These are phyloP conservation scores for Sebastes steindachneri DNA, from an alignment of 2,797 vertebrate genomes.

Conservation along the genomic window DNA sequence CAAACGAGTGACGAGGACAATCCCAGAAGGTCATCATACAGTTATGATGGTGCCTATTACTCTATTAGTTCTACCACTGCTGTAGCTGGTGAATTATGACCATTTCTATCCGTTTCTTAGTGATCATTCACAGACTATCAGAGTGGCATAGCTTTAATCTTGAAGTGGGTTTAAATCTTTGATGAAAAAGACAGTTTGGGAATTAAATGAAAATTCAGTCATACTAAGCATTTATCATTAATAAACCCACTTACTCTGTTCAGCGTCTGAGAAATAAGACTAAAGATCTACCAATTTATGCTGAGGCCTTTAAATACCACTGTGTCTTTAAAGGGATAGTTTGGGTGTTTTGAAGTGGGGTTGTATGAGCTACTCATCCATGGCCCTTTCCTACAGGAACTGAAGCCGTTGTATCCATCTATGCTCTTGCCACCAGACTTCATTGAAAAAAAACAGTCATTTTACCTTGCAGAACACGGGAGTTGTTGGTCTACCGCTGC, in stretches of 20 bases:
- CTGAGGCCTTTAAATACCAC: not conserved
- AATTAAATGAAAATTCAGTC: not conserved
- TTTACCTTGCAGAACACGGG: not conserved
- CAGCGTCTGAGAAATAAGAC: not conserved
- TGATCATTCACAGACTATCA: not conserved
- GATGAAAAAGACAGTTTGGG: not conserved
- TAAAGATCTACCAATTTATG: not conserved
- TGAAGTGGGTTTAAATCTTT: not conserved
- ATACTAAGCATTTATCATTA: not conserved
- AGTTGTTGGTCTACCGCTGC: not conserved
- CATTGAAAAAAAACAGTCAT: not conserved
- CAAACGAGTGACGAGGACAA: slow-evolving; percentile 11
- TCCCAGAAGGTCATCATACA: slow-evolving; percentile 19
- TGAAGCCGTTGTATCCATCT: not conserved
- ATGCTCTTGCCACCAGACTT: not conserved
- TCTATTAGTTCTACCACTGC: not conserved
- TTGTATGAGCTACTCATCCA: too few relatives aligned
- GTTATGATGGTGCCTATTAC: not conserved
- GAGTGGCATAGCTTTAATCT: not conserved
- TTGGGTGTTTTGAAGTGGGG: not conserved
- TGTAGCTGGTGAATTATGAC: not conserved
- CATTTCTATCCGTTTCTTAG: not conserved
- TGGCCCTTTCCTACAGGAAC: not conserved
- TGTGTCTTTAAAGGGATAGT: not conserved
- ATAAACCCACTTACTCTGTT: not conserved